Percentiles rank a stretch among this genome's conserved stretches.
Evolutionary conservation across 2,113 vertebrate genomes (phyloP).

Genomic region (Alaudala cheleensis): DNA sequence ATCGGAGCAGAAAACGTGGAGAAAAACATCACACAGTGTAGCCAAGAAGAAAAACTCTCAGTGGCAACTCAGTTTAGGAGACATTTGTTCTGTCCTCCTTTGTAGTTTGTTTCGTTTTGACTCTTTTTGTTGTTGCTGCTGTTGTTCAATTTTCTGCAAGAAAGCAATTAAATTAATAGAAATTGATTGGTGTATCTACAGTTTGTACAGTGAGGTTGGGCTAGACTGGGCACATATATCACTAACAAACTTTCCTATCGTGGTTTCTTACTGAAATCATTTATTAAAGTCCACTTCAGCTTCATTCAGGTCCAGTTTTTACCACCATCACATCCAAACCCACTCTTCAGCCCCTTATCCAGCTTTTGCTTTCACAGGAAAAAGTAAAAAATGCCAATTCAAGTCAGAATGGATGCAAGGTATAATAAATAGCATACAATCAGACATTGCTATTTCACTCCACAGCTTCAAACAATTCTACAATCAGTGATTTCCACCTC

Average conservation of each 20-base stretch:
- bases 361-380: neutral
- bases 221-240: neutral
- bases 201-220: neutral
- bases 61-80: neutral
- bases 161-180: constrained; percentile 36
- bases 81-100: constrained; percentile 3
- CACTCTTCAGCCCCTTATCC: neutral
- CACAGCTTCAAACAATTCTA: neutral
- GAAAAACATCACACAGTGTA: constrained; percentile 31
- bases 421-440: neutral
- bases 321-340: neutral
- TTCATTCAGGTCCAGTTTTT: neutral
- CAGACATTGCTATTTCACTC: neutral
- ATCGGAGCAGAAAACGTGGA: neutral
- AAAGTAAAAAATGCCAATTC: neutral
- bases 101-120: neutral
- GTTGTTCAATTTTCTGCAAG: constrained; percentile 40
- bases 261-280: neutral
- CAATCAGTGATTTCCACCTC: neutral
- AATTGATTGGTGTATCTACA: constrained; percentile 32
- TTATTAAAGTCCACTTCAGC: neutral
- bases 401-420: neutral
- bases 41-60: constrained; percentile 17
- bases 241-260: neutral
- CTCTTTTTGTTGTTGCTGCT: neutral